phyloP scores from a whole-genome alignment of 2,113 vertebrate species.

The Scomber japonicus region DNA sequence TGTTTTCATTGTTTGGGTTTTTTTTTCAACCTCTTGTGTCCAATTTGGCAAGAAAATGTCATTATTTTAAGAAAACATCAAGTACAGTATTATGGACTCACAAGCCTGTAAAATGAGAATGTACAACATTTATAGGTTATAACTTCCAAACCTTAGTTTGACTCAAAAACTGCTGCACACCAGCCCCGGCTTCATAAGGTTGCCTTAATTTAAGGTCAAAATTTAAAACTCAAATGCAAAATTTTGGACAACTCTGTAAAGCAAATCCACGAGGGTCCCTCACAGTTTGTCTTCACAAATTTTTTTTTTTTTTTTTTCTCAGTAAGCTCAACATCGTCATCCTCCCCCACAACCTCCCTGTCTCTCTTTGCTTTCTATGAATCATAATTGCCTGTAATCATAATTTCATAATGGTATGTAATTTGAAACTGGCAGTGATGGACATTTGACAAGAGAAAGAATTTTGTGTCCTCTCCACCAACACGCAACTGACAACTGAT shows the following conservation, averaged over 20 bases:
- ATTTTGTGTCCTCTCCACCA: background rate
- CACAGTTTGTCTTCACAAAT: background rate
- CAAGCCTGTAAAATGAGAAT: background rate
- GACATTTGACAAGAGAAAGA: conserved; percentile 7
- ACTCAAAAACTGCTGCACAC: background rate
- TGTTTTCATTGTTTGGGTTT: background rate
- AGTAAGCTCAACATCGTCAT: background rate
- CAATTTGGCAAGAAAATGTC: background rate
- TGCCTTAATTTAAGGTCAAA: conserved; percentile 21
- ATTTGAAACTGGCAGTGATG: conserved; percentile 32
- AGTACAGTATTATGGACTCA: background rate
- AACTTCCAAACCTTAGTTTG: background rate
- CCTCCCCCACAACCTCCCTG: background rate
- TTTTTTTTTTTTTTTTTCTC: background rate
- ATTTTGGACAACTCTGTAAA: background rate
- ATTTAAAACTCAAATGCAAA: conserved; percentile 16
- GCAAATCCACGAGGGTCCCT: background rate
- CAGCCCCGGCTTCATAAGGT: background rate
- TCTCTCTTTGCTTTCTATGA: background rate
- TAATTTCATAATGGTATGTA: conserved; percentile 5
- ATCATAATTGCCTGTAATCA: conserved; percentile 11
- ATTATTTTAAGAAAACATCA: no score
- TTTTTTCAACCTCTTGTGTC: background rate
- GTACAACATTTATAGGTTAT: background rate
- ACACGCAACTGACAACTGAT: background rate